Percentiles rank a stretch among this genome's conserved stretches.
Evolutionary conservation across 2,797 vertebrate species (phyloP).

Genomic region (Atherinosoma microstoma): DNA sequence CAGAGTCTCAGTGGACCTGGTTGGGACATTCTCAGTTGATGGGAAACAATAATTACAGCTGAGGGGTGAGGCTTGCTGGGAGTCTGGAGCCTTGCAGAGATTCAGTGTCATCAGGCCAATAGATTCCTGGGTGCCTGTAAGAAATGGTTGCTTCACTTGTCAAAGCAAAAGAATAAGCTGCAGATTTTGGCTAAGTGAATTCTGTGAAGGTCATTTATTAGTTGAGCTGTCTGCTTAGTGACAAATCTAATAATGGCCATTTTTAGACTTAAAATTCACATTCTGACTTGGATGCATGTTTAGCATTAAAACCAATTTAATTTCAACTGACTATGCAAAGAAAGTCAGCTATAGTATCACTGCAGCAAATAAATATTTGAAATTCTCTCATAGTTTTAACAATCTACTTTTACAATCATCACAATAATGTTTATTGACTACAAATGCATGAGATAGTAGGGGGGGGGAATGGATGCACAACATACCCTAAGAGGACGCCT

Average conservation of each 20-base stretch:
- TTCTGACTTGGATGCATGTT: conserved; percentile 46
- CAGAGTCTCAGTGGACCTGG: conserved; percentile 52
- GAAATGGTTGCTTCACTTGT: conserved; percentile 63
- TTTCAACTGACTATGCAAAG: conserved; percentile 38
- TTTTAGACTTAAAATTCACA: conserved; percentile 45
- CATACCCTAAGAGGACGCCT: conserved; percentile 41
- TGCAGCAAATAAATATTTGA: conserved; percentile 40
- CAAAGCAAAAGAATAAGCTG: conserved; percentile 36
- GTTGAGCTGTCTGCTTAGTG: conserved; percentile 47
- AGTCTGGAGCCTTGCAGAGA: conserved; percentile 65
- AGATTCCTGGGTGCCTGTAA: conserved; percentile 58
- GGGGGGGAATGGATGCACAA: conserved; percentile 10
- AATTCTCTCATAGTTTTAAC: conserved; percentile 28
- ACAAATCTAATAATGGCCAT: conserved; percentile 52
- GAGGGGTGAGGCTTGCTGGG: conserved; percentile 39
- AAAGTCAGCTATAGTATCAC: conserved; percentile 43
- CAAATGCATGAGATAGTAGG: conserved; percentile 10
- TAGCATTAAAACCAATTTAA: conserved; percentile 57
- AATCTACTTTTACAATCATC: conserved; percentile 31
- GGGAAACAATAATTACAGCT: conserved; percentile 76
- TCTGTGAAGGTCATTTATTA: conserved; percentile 50
- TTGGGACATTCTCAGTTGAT: conserved; percentile 60
- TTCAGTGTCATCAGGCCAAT: conserved; percentile 65
- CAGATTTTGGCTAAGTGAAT: conserved; percentile 52
- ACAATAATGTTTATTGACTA: conserved; percentile 16